These are phyloP conservation scores for Danionella cerebrum DNA, from an alignment of 2,113 vertebrate species.

Conservation along the genomic window DNA sequence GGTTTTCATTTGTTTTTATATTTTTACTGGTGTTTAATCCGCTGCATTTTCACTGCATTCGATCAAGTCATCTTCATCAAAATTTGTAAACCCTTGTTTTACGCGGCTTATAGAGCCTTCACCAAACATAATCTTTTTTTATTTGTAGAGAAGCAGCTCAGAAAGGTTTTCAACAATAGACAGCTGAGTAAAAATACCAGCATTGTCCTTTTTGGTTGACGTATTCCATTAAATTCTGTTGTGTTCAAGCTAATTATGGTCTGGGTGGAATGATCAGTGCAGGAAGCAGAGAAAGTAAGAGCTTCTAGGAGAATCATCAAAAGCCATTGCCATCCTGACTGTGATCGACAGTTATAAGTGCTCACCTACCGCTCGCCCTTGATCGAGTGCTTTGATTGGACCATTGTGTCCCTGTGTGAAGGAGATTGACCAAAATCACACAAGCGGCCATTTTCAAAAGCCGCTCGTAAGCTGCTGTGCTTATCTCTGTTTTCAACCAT, in stretches of 20 bases:
- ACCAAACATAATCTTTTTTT: too few relatives aligned
- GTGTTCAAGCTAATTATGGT: constrained; percentile 49
- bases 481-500: constrained; percentile 11
- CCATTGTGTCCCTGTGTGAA: constrained; percentile 55
- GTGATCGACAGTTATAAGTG: constrained; percentile 40
- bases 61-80: too few relatives aligned
- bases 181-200: too few relatives aligned
- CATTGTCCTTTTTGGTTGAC: too few relatives aligned
- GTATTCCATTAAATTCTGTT: constrained; percentile 47
- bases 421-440: constrained; percentile 65
- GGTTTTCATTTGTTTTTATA: too few relatives aligned
- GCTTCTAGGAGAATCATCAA: constrained; percentile 28
- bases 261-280: constrained; percentile 50
- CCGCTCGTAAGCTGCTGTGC: constrained; percentile 46
- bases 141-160: too few relatives aligned
- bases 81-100: too few relatives aligned
- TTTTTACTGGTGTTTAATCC: too few relatives aligned
- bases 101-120: too few relatives aligned
- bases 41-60: too few relatives aligned
- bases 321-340: constrained; percentile 27
- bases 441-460: constrained; percentile 53
- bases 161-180: too few relatives aligned
- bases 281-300: constrained; percentile 42
- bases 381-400: constrained; percentile 60
- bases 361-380: constrained; percentile 47